Evolutionary conservation across 2,113 vertebrate genomes (phyloP).

Genomic region (Triplophysa siluroides): DNA sequence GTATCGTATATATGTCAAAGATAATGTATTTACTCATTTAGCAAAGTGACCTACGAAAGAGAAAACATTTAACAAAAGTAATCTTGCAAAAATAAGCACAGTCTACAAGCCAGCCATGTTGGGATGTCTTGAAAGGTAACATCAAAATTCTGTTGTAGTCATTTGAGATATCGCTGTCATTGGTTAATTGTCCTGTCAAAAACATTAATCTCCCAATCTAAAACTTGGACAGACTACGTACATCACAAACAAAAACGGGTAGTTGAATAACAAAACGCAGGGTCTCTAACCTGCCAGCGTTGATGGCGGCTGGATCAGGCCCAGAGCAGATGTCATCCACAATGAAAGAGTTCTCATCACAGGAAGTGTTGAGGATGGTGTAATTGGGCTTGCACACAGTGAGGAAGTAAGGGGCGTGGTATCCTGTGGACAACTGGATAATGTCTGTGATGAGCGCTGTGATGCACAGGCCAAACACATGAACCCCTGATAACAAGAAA

Average conservation of each 20-base stretch:
- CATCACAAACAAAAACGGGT: neutral
- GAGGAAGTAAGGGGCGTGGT: conserved; percentile 94
- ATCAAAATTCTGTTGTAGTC: too few species aligned
- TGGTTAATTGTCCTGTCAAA: too few species aligned
- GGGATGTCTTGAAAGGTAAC: too few species aligned
- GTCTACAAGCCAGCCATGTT: too few species aligned
- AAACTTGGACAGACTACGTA: neutral
- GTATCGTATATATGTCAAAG: too few species aligned
- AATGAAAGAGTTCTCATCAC: conserved; percentile 92
- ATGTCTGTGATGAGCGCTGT: conserved; percentile 96
- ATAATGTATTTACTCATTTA: too few species aligned
- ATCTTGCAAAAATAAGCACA: too few species aligned
- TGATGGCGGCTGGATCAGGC: conserved; percentile 84
- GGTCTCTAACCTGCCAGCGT: conserved; percentile 85
- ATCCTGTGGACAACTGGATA: conserved; percentile 94
- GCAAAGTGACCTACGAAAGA: too few species aligned
- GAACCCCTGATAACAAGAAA: conserved; percentile 79
- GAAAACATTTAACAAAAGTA: too few species aligned
- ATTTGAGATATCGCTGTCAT: too few species aligned
- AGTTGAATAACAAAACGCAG: neutral
- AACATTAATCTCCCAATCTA: too few species aligned
- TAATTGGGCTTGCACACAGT: conserved; percentile 98
- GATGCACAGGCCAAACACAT: conserved; percentile 94
- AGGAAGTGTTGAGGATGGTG: conserved; percentile 88
- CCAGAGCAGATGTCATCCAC: conserved; percentile 97